phyloP scores from a whole-genome alignment of 2,113 vertebrate species.

The Abramis brama region DNA sequence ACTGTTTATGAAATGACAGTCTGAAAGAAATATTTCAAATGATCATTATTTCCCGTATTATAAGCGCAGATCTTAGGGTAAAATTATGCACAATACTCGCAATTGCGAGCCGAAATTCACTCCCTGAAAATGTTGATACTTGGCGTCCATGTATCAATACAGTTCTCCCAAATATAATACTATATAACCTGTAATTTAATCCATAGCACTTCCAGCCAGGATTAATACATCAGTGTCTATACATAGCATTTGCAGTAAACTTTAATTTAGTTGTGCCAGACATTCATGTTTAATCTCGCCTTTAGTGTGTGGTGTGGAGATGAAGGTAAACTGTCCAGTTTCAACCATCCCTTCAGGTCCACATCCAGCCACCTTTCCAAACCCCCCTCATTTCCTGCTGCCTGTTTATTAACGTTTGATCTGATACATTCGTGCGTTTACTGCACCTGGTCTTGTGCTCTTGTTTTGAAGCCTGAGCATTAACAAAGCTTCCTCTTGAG shows the following conservation, averaged over 20 bases:
- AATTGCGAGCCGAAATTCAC: too few relatives aligned
- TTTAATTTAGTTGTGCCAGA: not conserved
- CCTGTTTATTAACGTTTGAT: constrained; percentile 36
- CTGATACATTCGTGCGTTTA: not conserved
- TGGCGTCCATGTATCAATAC: too few relatives aligned
- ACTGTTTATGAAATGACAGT: too few relatives aligned
- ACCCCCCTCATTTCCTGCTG: constrained; percentile 30
- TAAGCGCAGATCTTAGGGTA: too few relatives aligned
- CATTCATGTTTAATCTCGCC: not conserved
- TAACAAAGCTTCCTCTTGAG: constrained; percentile 37
- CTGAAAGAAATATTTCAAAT: too few relatives aligned
- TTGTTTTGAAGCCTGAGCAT: constrained; percentile 30
- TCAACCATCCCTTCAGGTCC: not conserved
- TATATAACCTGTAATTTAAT: not conserved
- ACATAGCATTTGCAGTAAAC: not conserved
- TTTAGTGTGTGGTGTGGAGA: not conserved
- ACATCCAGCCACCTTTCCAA: constrained; percentile 1
- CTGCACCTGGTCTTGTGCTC: constrained; percentile 28
- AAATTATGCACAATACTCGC: too few relatives aligned
- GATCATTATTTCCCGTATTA: too few relatives aligned
- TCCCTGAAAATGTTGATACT: too few relatives aligned
- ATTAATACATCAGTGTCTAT: not conserved
- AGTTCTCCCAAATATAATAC: not conserved
- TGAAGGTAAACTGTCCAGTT: not conserved
- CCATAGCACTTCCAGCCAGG: not conserved